These are phyloP conservation scores for Ovis aries DNA, from an alignment of 2,113 vertebrate genomes.

Conservation along the genomic window ARS-UI_Ramb_v3.0 NC_056070.1:33974501-33975000, in stretches of 20 bases:
- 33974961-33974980: neutral
- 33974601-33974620: neutral
- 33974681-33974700: neutral
- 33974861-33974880: neutral
- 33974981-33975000: neutral
- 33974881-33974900: neutral
- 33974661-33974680: neutral
- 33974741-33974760: neutral
- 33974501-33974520: neutral
- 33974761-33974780: neutral
- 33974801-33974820: neutral
- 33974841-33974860: neutral
- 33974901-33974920: neutral
- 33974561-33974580: neutral
- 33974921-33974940: neutral
- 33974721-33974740: neutral
- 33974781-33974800: neutral
- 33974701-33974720: neutral
- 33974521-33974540: neutral
- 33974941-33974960: neutral
- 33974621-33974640: neutral
- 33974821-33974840: neutral
- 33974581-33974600: neutral
- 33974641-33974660: neutral
- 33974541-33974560: neutral